Evolutionary conservation across 1,140 invertebrate genomes (phyloP).

Genomic region (Drosophila dunni): DNA sequence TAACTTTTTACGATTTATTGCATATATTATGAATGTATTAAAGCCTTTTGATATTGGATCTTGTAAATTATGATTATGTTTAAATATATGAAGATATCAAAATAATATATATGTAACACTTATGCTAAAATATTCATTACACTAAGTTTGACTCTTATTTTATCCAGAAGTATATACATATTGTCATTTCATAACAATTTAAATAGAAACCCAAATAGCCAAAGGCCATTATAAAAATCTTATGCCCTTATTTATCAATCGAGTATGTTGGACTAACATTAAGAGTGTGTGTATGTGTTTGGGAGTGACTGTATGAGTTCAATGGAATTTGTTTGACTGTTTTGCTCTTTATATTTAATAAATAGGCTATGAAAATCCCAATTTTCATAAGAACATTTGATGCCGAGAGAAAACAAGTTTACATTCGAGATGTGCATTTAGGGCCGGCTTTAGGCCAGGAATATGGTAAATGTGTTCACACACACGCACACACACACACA

Average conservation of each 20-base stretch:
- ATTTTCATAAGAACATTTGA: slow-evolving; percentile 69
- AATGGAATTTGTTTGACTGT: neutral
- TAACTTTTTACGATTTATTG: too few species aligned
- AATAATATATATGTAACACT: neutral
- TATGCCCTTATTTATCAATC: slow-evolving; percentile 22
- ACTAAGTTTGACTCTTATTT: slow-evolving; percentile 12
- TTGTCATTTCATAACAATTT: slow-evolving; percentile 39
- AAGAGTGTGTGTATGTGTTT: slow-evolving; percentile 2
- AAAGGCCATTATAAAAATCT: slow-evolving; percentile 14
- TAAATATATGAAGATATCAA: neutral
- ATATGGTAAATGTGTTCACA: slow-evolving; percentile 39
- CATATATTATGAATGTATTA: too few species aligned
- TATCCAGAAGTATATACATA: slow-evolving; percentile 25
- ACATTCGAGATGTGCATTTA: slow-evolving; percentile 57
- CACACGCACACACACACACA: slow-evolving; percentile 28
- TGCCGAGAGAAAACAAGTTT: slow-evolving; percentile 34
- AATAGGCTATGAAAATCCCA: slow-evolving; percentile 55
- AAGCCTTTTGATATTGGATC: too few species aligned
- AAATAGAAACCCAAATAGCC: slow-evolving; percentile 36
- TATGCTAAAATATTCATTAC: slow-evolving; percentile 4
- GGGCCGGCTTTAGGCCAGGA: slow-evolving; percentile 52
- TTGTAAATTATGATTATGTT: neutral
- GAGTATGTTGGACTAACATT: neutral
- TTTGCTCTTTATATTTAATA: slow-evolving; percentile 41
- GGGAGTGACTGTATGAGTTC: neutral